These are phyloP conservation scores for Aphrocallistes beatrix DNA, from an alignment of 37 sponge, comb jelly and placozoan species.

Conservation along the genomic window DNA sequence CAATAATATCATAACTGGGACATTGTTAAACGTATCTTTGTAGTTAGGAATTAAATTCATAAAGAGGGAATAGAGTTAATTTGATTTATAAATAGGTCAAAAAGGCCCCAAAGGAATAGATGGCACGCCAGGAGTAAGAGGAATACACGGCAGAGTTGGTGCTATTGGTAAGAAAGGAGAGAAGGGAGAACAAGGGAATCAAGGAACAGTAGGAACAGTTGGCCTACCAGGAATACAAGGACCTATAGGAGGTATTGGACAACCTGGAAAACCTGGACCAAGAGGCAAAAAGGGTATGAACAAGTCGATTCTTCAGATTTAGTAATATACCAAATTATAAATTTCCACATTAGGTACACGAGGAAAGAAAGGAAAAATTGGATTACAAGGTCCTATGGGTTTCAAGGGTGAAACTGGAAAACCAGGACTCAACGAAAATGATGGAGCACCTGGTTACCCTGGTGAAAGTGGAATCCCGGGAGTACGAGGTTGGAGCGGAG, in stretches of 20 bases:
- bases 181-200: conserved; percentile 15
- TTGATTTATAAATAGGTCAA: conserved; percentile 9
- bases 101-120: conserved; percentile 14
- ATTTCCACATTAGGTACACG: not conserved
- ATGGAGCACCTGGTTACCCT: not conserved
- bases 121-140: not conserved
- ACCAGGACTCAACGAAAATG: not conserved
- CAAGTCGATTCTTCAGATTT: not conserved
- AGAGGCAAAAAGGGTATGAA: not conserved
- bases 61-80: not conserved
- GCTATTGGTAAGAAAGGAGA: not conserved
- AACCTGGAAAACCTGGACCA: not conserved
- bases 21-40: too few relatives aligned
- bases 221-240: conserved; percentile 10
- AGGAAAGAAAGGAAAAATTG: not conserved
- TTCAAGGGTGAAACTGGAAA: not conserved
- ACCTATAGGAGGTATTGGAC: conserved; percentile 4
- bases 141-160: not conserved
- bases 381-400: not conserved
- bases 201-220: not conserved
- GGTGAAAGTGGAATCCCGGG: not conserved
- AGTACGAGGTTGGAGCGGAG: not conserved
- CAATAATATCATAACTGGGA: not conserved
- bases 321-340: not conserved
- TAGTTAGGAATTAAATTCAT: too few relatives aligned